Evolutionary conservation across 2,113 vertebrate genomes (phyloP), one percentile per base, ranked within the genome.

Genomic region (Hepsetus odoe): DNA sequence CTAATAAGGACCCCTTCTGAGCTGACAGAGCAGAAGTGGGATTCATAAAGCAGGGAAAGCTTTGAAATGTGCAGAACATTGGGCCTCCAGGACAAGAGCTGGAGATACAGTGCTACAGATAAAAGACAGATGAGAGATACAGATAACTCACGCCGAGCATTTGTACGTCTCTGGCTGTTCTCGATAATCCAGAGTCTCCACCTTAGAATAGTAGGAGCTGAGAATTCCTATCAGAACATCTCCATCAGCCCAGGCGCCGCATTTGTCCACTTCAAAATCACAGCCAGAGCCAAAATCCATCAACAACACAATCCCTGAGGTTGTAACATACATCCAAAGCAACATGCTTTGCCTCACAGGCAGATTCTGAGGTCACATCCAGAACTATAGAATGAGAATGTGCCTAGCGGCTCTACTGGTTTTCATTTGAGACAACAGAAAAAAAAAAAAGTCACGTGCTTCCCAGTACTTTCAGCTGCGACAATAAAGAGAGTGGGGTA

Each of bases 141-240:
- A n/a, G n/a, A n/a, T 32, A 30, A 78, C 64, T 88, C 68, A 93
- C 90, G 80, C 64, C 73, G 85, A 82, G 77, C 91, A 93, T 14
- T 65, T 46, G 72, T 85, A 86, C 22, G 14, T 62, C 11, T 87
- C 80, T 13, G 90, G 90, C n/a, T 11, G 44, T 32, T 68, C 76
- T 32, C 87, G 71, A 13, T 85, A 73, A 3, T 72, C 8, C 18
- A 85, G 68, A 14, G 46, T 64, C 10, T 49, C 61, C 33, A 90
- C 85, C 46, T 71, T 84, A 0, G 24, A 13, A 56, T 91, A 88
- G 56, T 71, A 85, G 0, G 89, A 80, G 14, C 82, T 76, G 32
- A 92, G 74, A 16, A 91, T 77, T 1, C 91, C 92, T 0, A 93
- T 84, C 5, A 89, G n/a, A 1, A 93, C 20, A 9, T 93, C 89